A percentile compares a stretch with the other conserved stretches of the same genome.
Evolutionary conservation across 2,888 invertebrate species (phyloP).

Genomic region (Mechanitis mazaeus): DNA sequence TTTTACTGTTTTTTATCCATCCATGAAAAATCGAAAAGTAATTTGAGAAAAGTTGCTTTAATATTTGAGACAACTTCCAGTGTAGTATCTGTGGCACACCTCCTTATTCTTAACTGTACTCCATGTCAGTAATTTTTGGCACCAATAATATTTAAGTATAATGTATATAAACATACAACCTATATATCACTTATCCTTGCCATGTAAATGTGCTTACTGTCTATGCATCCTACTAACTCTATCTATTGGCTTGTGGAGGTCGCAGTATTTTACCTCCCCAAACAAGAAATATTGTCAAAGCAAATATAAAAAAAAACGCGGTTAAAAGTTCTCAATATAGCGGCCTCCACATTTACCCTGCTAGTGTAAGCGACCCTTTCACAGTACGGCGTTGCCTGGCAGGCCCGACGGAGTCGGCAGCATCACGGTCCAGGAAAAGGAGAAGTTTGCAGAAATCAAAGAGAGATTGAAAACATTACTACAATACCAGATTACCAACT

Average conservation of each 20-base stretch:
- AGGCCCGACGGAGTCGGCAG: conserved; percentile 99
- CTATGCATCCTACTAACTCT: conserved; percentile 53
- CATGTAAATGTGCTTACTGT: conserved; percentile 38
- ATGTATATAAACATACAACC: background rate
- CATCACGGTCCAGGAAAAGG: conserved; percentile 98
- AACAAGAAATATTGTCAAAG: background rate
- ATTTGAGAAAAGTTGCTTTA: background rate
- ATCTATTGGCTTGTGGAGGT: conserved; percentile 53
- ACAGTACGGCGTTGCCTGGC: conserved; percentile 75
- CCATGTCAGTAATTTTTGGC: conserved; percentile 9
- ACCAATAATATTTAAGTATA: background rate
- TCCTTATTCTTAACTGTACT: conserved; percentile 10
- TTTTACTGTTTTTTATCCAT: too few species aligned
- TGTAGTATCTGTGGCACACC: background rate
- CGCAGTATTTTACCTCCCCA: conserved; percentile 35
- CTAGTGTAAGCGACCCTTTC: conserved; percentile 75
- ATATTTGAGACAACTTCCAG: conserved; percentile 1
- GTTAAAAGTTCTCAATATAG: conserved; percentile 7
- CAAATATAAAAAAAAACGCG: background rate
- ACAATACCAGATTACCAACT: conserved; percentile 99
- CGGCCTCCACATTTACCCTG: conserved; percentile 51
- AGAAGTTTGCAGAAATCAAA: conserved; percentile 98
- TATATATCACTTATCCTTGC: background rate
- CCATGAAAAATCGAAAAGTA: too few species aligned
- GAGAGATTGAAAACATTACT: conserved; percentile 93